Conservation (phyloP, 2,113 vertebrate species). For the Prolemur simus region DNA sequence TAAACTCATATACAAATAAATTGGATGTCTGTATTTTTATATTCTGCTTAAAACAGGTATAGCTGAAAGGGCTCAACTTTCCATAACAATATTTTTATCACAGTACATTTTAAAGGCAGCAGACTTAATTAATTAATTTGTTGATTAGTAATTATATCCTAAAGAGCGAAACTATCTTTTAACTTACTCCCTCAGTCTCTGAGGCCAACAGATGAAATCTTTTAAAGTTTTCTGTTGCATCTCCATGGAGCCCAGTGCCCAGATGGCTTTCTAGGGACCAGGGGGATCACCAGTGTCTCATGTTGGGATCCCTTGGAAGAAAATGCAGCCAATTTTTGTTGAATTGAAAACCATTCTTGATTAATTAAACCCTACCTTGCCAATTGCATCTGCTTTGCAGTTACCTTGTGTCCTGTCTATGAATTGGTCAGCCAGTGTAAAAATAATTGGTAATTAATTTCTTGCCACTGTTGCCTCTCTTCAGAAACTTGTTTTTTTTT, state of each 20-base stretch:
- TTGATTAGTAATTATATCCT: not conserved
- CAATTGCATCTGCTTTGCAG: not conserved
- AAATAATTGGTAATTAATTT: not conserved
- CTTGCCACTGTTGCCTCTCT: not conserved
- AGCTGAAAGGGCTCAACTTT: not conserved
- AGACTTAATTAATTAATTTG: not conserved
- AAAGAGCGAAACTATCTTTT: not conserved
- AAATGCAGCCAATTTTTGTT: not conserved
- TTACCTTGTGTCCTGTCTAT: not conserved
- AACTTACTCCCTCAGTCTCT: not conserved
- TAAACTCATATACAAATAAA: not conserved
- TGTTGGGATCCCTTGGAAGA: not conserved
- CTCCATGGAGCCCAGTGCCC: not conserved
- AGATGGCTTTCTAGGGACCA: not conserved
- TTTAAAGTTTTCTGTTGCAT: not conserved
- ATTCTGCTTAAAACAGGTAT: not conserved
- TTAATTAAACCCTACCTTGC: not conserved
- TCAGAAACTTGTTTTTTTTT: not conserved
- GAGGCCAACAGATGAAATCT: not conserved
- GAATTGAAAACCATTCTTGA: not conserved
- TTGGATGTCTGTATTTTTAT: not conserved
- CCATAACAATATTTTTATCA: not conserved
- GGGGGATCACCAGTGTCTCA: not conserved
- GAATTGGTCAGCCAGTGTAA: not conserved
- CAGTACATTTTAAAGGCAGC: not conserved